Evolutionary conservation across 2,888 invertebrate species (phyloP).

Genomic region (Rambutsinella grinnellia): DNA sequence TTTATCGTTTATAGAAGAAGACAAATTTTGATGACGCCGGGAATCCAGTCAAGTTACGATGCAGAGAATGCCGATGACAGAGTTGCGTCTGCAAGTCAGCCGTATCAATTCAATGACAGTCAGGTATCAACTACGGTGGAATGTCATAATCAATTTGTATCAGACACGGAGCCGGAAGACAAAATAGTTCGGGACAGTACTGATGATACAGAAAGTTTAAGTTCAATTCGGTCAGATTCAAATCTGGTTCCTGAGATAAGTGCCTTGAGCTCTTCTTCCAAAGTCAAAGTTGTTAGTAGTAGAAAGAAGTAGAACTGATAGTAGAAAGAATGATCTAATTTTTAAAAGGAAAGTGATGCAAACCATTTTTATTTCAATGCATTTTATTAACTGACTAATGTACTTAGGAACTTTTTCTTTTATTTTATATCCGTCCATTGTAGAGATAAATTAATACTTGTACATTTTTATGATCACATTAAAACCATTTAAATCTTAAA

Average conservation of each 20-base stretch:
- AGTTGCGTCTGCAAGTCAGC: neutral
- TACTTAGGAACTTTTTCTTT: too few species aligned
- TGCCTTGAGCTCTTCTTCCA: neutral
- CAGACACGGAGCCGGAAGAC: neutral
- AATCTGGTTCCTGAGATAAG: conserved; percentile 23
- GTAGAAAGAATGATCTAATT: too few species aligned
- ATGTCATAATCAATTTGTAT: conserved; percentile 7
- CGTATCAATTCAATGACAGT: too few species aligned
- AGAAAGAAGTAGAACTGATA: too few species aligned
- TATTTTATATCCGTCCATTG: too few species aligned
- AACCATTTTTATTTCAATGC: too few species aligned
- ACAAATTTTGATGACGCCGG: conserved; percentile 14
- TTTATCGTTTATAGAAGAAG: conserved; percentile 36
- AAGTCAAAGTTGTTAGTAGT: too few species aligned
- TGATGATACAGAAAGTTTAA: conserved; percentile 25
- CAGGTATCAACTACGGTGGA: conserved; percentile 2
- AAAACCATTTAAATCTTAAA: too few species aligned
- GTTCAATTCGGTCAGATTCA: conserved; percentile 21
- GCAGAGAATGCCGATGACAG: neutral
- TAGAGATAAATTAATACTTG: too few species aligned
- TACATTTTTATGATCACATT: too few species aligned
- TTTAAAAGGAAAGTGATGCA: too few species aligned
- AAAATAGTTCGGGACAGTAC: neutral
- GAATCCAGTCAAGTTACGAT: conserved; percentile 10
- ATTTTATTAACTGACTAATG: too few species aligned